Evolutionary conservation across 2,888 invertebrate species (phyloP).

Genomic region (Ochropacha duplaris): DNA sequence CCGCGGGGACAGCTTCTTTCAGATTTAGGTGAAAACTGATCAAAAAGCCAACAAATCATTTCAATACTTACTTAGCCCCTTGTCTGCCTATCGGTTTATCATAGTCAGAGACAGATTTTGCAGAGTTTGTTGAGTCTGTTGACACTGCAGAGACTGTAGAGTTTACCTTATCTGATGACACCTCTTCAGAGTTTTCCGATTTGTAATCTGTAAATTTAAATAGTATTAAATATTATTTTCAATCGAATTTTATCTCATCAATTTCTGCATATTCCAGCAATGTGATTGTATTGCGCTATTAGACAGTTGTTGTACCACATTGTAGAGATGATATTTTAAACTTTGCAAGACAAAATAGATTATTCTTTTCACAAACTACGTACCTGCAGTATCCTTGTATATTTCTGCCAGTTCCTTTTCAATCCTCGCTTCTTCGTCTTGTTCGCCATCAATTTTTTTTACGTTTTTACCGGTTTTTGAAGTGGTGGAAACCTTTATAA

Average conservation of each 20-base stretch:
- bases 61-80: conserved; percentile 29
- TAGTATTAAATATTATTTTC: neutral
- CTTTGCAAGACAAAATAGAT: neutral
- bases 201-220: conserved; percentile 69
- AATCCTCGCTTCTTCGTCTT: conserved; percentile 61
- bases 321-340: neutral
- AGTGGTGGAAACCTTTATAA: conserved; percentile 21
- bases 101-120: neutral
- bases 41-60: neutral
- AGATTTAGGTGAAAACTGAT: no score
- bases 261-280: neutral
- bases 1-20: no score
- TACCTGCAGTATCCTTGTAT: conserved; percentile 62
- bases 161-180: neutral
- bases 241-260: neutral
- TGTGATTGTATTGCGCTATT: neutral
- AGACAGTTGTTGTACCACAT: neutral
- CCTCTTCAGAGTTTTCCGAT: conserved; percentile 40
- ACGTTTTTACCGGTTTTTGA: neutral
- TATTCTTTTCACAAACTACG: conserved; percentile 14
- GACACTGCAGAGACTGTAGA: neutral
- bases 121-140: neutral
- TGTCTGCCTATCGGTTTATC: conserved; percentile 19
- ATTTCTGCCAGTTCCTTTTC: conserved; percentile 71
- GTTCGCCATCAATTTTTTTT: conserved; percentile 27